Conservation (phyloP, 2,888 invertebrate species). For the Nephrotoma flavescens region DNA sequence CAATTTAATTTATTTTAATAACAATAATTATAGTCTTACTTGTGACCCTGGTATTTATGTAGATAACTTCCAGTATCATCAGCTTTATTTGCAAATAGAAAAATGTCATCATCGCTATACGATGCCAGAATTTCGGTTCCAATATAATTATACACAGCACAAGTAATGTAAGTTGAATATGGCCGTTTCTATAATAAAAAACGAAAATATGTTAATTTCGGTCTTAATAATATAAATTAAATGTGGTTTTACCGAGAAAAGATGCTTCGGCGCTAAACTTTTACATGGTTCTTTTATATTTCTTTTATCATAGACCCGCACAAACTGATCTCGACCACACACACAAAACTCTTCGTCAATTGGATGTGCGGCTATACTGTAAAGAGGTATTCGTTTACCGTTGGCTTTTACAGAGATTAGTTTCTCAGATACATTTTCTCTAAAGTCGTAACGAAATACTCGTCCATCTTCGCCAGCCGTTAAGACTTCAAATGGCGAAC, state of each 20-base stretch:
- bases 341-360: constrained; percentile 65
- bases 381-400: constrained; percentile 56
- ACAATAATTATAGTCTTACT: constrained; percentile 18
- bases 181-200: constrained; percentile 16
- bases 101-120: constrained; percentile 87
- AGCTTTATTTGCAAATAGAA: constrained; percentile 58
- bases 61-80: constrained; percentile 33
- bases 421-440: constrained; percentile 32
- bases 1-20: background rate
- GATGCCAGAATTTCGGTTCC: constrained; percentile 86
- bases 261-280: constrained; percentile 38
- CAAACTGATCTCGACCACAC: constrained; percentile 64
- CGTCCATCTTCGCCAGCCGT: constrained; percentile 83
- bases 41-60: constrained; percentile 49
- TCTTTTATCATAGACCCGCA: constrained; percentile 63
- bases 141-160: constrained; percentile 80
- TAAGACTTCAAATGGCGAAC: constrained; percentile 61
- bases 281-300: constrained; percentile 38
- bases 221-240: background rate
- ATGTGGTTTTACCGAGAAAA: constrained; percentile 16
- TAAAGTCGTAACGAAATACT: constrained; percentile 67
- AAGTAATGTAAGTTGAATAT: constrained; percentile 55
- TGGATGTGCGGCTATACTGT: constrained; percentile 79
- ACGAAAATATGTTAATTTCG: background rate
- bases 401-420: constrained; percentile 33